Evolutionary conservation across 2,888 invertebrate species (phyloP), one percentile per base, ranked within the genome.

Genomic region (Aethes cnicana): DNA sequence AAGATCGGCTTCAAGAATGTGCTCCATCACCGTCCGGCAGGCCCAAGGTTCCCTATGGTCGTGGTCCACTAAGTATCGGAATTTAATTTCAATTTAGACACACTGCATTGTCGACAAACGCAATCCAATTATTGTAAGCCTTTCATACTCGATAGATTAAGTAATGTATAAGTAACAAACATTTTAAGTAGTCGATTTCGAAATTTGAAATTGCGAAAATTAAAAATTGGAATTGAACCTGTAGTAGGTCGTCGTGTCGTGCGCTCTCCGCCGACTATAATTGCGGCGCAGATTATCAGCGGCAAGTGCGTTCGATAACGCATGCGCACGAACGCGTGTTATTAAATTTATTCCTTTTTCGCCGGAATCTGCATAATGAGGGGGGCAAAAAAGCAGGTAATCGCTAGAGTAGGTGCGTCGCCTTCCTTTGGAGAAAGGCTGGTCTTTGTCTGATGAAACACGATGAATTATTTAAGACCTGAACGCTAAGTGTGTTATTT

Each of bases 301-400:
- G 77, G 77, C 87, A 86, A 87, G 87, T 88, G 88, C 88, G 81
- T 84, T 82, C 85, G 88, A 88, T 88, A 89, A 87, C 84, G 81
- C 84, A 81, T 81, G 85, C 79, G 79, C 87, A 87, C 85, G 87
- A 87, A 88, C 78, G 86, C 84, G 74, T 85, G 78, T 88, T 86
- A 88, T 89, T 88, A 88, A 88, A 88, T 87, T 84, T 86, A 85
- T 88, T 87, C 86, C 83, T 88, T 89, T 88, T 88, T 87, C 84
- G 75, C 75, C 85, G 69, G 84, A 88, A 88, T 89, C 85, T 88
- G 82, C 88, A 89, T 89, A 88, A 89, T 88, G 83, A 87, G 81
- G 82, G 85, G 81, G 81, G 81, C 71, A 83, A 85, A 85, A 85
- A 81, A 79, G 66, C 69, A 68, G 76, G 83, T 86, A 87, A 84